Evolutionary conservation across 2,113 vertebrate species (phyloP).

Genomic region (Tragelaphus buxtoni): DNA sequence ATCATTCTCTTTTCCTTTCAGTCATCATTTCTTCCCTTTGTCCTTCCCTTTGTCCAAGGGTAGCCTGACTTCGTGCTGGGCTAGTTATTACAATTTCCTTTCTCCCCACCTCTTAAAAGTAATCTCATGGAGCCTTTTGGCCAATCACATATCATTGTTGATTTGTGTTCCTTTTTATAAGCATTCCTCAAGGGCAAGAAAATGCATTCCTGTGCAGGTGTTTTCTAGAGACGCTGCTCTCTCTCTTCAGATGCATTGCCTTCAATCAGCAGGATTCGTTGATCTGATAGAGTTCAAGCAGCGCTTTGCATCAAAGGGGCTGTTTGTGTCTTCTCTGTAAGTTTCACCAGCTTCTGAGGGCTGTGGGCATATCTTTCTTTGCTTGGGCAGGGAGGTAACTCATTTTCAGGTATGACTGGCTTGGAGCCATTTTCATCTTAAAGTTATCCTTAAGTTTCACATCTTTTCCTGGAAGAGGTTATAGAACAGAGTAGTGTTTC

Average conservation of each 20-base stretch:
- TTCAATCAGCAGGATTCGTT: background rate
- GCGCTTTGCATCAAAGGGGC: background rate
- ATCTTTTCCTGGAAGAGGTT: background rate
- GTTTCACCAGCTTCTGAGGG: background rate
- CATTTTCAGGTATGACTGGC: background rate
- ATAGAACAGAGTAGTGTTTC: background rate
- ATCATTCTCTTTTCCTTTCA: background rate
- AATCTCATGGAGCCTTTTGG: background rate
- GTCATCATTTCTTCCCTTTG: background rate
- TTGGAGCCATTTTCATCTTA: background rate
- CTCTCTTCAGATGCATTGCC: background rate
- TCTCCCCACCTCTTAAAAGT: background rate
- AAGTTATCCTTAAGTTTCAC: background rate
- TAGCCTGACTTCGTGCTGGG: background rate
- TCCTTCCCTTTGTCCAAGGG: background rate
- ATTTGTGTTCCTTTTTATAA: background rate
- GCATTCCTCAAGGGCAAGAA: background rate
- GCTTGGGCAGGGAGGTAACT: background rate
- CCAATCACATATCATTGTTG: background rate
- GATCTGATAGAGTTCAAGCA: background rate
- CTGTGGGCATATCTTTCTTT: background rate
- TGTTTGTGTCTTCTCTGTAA: background rate
- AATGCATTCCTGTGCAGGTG: background rate
- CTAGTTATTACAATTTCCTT: slow-evolving; percentile 6
- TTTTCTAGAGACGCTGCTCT: background rate